Evolutionary conservation across 2,888 invertebrate species (phyloP).

Genomic region (Steinernema hermaphroditum): DNA sequence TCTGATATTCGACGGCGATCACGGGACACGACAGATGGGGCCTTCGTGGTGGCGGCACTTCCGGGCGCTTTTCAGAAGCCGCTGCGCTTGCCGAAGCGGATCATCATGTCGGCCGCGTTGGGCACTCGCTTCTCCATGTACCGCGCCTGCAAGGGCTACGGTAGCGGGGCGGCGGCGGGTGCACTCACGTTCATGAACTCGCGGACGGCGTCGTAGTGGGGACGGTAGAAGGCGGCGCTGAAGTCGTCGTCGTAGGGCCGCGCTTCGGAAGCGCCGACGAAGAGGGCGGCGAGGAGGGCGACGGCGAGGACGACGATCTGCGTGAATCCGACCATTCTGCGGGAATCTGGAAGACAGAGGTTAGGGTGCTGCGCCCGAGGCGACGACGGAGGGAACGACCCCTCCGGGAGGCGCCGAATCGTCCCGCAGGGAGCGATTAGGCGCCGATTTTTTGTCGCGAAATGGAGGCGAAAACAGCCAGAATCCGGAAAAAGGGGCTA

Average conservation of each 20-base stretch:
- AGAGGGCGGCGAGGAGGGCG: background rate
- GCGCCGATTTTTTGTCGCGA: constrained; percentile 7
- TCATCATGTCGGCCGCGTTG: constrained; percentile 29
- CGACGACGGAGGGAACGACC: background rate
- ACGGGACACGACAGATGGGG: background rate
- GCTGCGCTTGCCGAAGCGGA: constrained; percentile 19
- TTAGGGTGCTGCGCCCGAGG: background rate
- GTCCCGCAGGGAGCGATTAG: constrained; percentile 26
- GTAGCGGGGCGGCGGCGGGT: background rate
- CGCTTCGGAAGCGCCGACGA: background rate
- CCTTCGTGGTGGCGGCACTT: too few species aligned
- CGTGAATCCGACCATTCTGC: constrained; percentile 17
- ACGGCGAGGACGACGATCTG: constrained; percentile 10
- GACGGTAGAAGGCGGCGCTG: constrained; percentile 22
- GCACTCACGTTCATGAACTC: constrained; percentile 21
- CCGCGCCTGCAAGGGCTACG: constrained; percentile 5
- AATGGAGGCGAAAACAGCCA: background rate
- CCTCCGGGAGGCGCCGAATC: background rate
- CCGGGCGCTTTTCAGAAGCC: background rate
- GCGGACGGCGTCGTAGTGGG: constrained; percentile 21
- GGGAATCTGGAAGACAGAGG: background rate
- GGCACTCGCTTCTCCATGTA: constrained; percentile 22
- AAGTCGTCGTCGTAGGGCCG: constrained; percentile 25
- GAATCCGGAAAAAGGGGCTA: too few species aligned
- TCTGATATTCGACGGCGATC: constrained; percentile 28